Conservation (phyloP, 2,888 invertebrate species). For the Patella caerulea region DNA sequence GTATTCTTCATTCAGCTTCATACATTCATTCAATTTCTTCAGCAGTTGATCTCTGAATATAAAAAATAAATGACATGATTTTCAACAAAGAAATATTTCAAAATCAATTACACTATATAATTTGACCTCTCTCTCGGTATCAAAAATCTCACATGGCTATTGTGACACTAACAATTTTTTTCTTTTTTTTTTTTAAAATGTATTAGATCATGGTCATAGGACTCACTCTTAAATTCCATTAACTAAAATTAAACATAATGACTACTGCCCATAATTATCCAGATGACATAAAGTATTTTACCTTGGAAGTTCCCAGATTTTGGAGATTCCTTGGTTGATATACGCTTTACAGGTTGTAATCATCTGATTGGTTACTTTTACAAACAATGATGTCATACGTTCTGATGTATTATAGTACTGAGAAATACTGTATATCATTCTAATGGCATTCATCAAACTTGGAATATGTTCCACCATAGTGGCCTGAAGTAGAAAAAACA, state of each 20-base stretch:
- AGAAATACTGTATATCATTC: constrained; percentile 94
- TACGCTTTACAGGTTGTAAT: constrained; percentile 95
- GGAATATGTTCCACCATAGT: constrained; percentile 92
- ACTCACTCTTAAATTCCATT: no score
- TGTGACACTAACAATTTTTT: no score
- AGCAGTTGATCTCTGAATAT: constrained; percentile 74
- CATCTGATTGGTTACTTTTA: constrained; percentile 99
- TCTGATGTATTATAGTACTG: constrained; percentile 97
- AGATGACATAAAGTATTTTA: constrained; percentile 45
- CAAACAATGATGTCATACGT: constrained; percentile 94
- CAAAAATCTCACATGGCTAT: no score
- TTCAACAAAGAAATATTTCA: no score
- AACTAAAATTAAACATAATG: no score
- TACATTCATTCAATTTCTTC: constrained; percentile 87
- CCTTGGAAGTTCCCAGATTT: constrained; percentile 92
- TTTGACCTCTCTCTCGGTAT: no score
- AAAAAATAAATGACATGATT: neutral
- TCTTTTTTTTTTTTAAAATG: no score
- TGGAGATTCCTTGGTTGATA: constrained; percentile 81
- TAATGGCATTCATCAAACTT: constrained; percentile 90
- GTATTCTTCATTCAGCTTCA: constrained; percentile 88
- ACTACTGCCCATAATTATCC: no score
- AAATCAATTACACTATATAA: no score
- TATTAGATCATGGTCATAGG: no score
- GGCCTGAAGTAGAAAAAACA: constrained; percentile 73